Evolutionary conservation across 2,888 invertebrate species (phyloP), one percentile per base, ranked within the genome.

Genomic region (Amphimallon solstitiale): DNA sequence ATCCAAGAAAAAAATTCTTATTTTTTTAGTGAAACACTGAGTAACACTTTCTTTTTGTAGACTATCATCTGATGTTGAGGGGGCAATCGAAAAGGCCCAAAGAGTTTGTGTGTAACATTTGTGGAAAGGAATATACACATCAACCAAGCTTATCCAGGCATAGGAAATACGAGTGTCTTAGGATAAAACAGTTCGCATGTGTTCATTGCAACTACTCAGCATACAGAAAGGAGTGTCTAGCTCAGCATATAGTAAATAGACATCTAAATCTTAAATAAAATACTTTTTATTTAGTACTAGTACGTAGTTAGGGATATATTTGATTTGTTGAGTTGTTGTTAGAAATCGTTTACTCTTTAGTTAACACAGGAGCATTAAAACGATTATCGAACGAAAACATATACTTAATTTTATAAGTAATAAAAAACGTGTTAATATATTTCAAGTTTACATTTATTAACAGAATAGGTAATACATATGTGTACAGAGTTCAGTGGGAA

Each of bases 81-180:
- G 37, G 21, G 34, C 35, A 15, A n/a, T 10, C 35, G 1, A 23
- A 37, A 46, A 46, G 46, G 15, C 12, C 14, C 21, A 67, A 63
- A 23, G 49, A 46, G 40, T 59, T 59, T 49, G 60, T 51, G 14
- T 91, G 91, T 83, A 86, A 86, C 76, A 86, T 85, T 76, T 94
- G 94, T 81, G 91, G 91, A 71, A 94, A 93, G 84, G 88, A 89
- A 73, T 94, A 94, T 86, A 90, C 90, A 82, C 89, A 89, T 82
- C 90, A 90, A 78, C 90, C 91, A 72, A 91, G 91, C 66, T 84
- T 92, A 74, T 90, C 89, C 79, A 87, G 91, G 66, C 91, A 91
- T 80, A 86, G 88, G 75, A 87, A 87, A 77, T 88, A 89, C 81
- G 91, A 91, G 78, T 92, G 92, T 78, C 86, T 87, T 72, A 88